A percentile compares a stretch with the other conserved stretches of the same genome.
phyloP scores from a whole-genome alignment of 2,888 invertebrate species.

The Macrophya alboannulata region DNA sequence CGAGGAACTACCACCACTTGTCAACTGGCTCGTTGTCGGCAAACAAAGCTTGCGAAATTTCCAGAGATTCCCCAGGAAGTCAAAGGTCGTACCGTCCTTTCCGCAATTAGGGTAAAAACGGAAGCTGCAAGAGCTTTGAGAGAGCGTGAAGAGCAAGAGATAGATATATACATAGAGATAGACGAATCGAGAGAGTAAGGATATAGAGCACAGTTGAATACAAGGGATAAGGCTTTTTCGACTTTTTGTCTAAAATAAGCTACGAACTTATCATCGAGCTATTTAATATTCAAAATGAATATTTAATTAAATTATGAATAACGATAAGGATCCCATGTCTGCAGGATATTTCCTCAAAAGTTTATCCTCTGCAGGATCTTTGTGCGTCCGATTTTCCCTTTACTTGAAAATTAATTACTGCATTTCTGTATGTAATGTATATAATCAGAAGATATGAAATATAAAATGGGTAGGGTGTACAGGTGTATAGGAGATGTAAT shows the following conservation, averaged over 20 bases:
- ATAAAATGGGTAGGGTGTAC: neutral
- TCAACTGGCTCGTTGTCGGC: slow-evolving; percentile 47
- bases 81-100: slow-evolving; percentile 49
- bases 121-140: slow-evolving; percentile 26
- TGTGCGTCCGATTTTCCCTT: neutral
- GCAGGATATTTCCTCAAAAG: neutral
- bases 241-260: neutral
- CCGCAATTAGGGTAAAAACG: slow-evolving; percentile 54
- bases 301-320: neutral
- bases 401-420: neutral
- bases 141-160: neutral
- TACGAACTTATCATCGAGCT: neutral
- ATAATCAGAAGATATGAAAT: neutral
- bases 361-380: neutral
- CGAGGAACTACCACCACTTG: slow-evolving; percentile 53
- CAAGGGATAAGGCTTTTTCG: neutral
- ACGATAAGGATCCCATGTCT: neutral
- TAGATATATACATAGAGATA: neutral
- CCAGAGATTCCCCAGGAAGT: slow-evolving; percentile 49
- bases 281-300: neutral
- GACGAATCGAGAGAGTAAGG: neutral
- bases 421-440: neutral
- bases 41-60: slow-evolving; percentile 53
- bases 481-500: neutral
- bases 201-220: neutral